phyloP scores from a whole-genome alignment of 2,888 invertebrate genomes.

The Elmis aenea region DNA sequence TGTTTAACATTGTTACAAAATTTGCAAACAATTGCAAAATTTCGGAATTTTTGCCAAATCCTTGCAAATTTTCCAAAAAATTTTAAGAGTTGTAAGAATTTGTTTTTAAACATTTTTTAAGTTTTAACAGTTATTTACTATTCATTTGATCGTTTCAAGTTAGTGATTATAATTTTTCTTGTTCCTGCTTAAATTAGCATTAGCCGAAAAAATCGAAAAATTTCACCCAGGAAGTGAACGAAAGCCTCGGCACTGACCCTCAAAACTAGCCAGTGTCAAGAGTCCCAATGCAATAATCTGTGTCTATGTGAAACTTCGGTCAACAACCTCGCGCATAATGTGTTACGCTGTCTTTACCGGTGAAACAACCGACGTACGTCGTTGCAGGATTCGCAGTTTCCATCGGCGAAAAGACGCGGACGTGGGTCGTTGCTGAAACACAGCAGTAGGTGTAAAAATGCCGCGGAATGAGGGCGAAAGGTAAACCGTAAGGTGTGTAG shows the following conservation, averaged over 20 bases:
- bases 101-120: too few species aligned
- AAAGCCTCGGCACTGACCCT: slow-evolving; percentile 20
- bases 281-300: slow-evolving; percentile 15
- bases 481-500: slow-evolving; percentile 44
- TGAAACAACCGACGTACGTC: slow-evolving; percentile 19
- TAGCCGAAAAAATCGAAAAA: background rate
- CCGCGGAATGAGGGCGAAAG: slow-evolving; percentile 47
- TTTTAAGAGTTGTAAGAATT: too few species aligned
- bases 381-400: background rate
- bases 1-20: too few species aligned
- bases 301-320: slow-evolving; percentile 30
- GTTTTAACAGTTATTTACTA: too few species aligned
- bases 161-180: too few species aligned
- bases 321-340: slow-evolving; percentile 44
- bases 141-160: too few species aligned
- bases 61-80: too few species aligned
- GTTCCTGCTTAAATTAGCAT: too few species aligned
- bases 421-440: slow-evolving; percentile 27
- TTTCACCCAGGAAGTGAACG: slow-evolving; percentile 6
- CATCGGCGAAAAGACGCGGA: slow-evolving; percentile 10
- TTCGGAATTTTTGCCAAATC: too few species aligned
- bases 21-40: too few species aligned
- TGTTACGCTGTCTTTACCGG: slow-evolving; percentile 43
- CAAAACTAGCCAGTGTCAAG: slow-evolving; percentile 18
- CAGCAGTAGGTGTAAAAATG: slow-evolving; percentile 46